Conservation (phyloP, 1,140 invertebrate species). For the Drosophila simulans region DNA sequence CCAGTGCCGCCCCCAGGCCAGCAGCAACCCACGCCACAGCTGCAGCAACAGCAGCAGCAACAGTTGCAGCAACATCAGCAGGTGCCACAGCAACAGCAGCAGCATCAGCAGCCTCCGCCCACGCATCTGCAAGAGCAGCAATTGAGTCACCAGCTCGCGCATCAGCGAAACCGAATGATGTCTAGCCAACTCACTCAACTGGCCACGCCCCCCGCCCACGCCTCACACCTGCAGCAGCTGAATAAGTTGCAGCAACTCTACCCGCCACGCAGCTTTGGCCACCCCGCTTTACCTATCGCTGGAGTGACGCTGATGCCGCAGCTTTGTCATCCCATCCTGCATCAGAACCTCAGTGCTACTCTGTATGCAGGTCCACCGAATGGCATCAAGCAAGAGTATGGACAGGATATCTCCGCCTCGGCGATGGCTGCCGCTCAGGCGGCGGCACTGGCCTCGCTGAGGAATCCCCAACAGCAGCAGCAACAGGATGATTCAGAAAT, state of each 20-base stretch:
- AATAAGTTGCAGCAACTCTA: conserved; percentile 80
- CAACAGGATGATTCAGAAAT: conserved; percentile 76
- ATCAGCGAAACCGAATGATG: conserved; percentile 53
- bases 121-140: conserved; percentile 49
- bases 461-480: conserved; percentile 42
- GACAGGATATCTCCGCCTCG: conserved; percentile 68
- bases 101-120: conserved; percentile 57
- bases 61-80: conserved; percentile 45
- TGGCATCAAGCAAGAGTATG: conserved; percentile 81
- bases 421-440: conserved; percentile 60
- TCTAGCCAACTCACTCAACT: conserved; percentile 54
- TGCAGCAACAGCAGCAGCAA: conserved; percentile 42
- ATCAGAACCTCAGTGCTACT: conserved; percentile 77
- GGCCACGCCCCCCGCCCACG: conserved; percentile 51
- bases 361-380: conserved; percentile 72
- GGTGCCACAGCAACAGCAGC: conserved; percentile 31
- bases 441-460: conserved; percentile 54
- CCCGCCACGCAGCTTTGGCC: conserved; percentile 77
- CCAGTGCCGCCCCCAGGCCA: conserved; percentile 52
- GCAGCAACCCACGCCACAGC: conserved; percentile 29
- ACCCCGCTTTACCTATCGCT: conserved; percentile 75
- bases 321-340: conserved; percentile 79
- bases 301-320: conserved; percentile 80
- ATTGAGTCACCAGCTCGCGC: conserved; percentile 51
- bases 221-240: conserved; percentile 73